Percentiles rank a stretch among this genome's conserved stretches.
phyloP scores from a whole-genome alignment of 2,113 vertebrate genomes.

The Limanda limanda region DNA sequence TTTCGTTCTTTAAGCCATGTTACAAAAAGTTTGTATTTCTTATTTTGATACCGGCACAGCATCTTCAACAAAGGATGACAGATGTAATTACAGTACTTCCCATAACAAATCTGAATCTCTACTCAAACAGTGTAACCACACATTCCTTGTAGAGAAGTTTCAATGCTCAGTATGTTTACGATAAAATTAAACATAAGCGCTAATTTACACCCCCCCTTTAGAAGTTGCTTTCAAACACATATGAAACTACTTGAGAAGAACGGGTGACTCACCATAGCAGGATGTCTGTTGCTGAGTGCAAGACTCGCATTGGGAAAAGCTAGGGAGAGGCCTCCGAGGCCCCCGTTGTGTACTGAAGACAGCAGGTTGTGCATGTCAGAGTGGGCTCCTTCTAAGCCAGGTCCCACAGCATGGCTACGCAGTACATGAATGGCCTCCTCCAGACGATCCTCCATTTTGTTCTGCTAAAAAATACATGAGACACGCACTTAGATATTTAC shows the following conservation, averaged over 20 bases:
- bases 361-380: slow-evolving; percentile 90
- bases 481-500: neutral
- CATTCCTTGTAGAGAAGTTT: neutral
- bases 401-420: slow-evolving; percentile 93
- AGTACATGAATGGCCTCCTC: slow-evolving; percentile 98
- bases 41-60: neutral
- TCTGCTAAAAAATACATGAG: slow-evolving; percentile 81
- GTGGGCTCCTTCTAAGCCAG: slow-evolving; percentile 81
- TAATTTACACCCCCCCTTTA: neutral
- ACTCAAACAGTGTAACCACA: neutral
- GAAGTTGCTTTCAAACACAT: neutral
- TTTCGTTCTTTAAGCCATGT: neutral
- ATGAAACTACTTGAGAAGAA: slow-evolving; percentile 4
- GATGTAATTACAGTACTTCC: neutral
- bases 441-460: slow-evolving; percentile 97
- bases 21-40: neutral
- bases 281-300: slow-evolving; percentile 88
- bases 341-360: slow-evolving; percentile 83
- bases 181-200: neutral
- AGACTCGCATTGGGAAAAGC: slow-evolving; percentile 87
- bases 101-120: neutral
- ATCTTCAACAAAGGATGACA: neutral
- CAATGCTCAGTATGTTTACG: neutral
- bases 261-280: slow-evolving; percentile 86
- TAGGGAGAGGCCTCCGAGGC: slow-evolving; percentile 86